These are phyloP conservation scores for Leucoraja ocellata DNA, from an alignment of 2,797 vertebrate genomes.

Conservation along the genomic window DNA sequence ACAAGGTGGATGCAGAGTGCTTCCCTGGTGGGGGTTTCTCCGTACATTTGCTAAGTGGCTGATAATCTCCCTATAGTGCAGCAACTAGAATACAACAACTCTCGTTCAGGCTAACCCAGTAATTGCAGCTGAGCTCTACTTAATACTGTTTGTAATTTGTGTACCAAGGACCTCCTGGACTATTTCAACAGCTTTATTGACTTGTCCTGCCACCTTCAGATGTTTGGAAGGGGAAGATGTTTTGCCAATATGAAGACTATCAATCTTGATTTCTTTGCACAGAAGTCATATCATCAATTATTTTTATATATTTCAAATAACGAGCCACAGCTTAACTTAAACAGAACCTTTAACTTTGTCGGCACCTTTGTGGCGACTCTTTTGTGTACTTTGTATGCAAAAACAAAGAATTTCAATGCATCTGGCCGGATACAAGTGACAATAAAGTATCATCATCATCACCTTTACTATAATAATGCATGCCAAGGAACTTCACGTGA, in stretches of 20 bases:
- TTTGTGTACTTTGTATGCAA: no score
- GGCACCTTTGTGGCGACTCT: no score
- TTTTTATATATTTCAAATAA: background rate
- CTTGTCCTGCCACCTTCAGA: background rate
- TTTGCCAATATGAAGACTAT: background rate
- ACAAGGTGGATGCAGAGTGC: no score
- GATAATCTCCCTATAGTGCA: background rate
- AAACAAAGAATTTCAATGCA: no score
- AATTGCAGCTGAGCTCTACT: background rate
- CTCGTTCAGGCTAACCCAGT: background rate
- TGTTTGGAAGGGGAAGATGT: background rate
- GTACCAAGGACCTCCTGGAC: background rate
- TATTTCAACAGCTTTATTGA: background rate
- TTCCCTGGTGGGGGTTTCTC: no score
- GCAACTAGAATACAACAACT: background rate
- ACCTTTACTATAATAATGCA: background rate
- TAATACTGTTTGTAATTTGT: background rate
- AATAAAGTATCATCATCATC: no score
- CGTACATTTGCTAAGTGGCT: background rate
- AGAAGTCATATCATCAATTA: background rate
- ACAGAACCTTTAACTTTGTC: background rate
- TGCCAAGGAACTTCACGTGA: background rate
- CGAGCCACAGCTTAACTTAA: background rate
- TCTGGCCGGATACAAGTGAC: no score
- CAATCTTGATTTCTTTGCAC: background rate